These are phyloP conservation scores for Chromobotia macracanthus DNA, from an alignment of 2,797 vertebrate genomes.

Conservation along the genomic window DNA sequence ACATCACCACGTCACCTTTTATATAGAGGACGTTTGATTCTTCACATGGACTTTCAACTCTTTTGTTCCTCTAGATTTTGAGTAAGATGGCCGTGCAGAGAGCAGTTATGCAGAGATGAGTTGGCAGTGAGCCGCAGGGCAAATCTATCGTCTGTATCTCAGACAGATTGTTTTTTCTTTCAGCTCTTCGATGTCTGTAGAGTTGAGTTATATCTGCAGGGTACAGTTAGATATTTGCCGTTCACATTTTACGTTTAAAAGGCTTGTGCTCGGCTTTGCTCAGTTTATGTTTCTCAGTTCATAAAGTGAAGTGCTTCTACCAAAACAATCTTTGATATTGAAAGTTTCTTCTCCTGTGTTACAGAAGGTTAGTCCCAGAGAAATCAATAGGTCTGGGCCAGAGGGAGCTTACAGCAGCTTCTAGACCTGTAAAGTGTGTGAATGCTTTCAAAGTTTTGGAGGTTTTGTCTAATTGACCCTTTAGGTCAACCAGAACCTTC, in stretches of 20 bases:
- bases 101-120: conserved; percentile 43
- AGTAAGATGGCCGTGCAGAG: conserved; percentile 22
- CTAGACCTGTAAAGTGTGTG: conserved; percentile 15
- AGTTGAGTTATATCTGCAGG: conserved; percentile 25
- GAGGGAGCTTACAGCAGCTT: conserved; percentile 10
- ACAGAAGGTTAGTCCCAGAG: conserved; percentile 14
- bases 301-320: not conserved
- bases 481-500: too few relatives aligned
- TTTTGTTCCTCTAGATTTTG: conserved; percentile 6
- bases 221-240: conserved; percentile 14
- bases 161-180: conserved; percentile 15
- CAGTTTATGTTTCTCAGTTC: not conserved
- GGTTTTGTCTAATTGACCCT: not conserved
- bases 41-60: not conserved
- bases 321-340: conserved; percentile 19
- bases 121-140: conserved; percentile 35
- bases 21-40: not conserved
- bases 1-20: not conserved
- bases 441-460: conserved; percentile 30
- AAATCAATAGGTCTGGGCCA: conserved; percentile 29
- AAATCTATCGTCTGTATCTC: conserved; percentile 42
- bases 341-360: conserved; percentile 29
- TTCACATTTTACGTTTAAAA: not conserved
- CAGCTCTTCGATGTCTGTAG: conserved; percentile 26
- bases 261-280: not conserved